Percentiles rank a stretch among this genome's conserved stretches.
Conservation (phyloP, 2,113 vertebrate species). For the Pleuronectes platessa region DNA sequence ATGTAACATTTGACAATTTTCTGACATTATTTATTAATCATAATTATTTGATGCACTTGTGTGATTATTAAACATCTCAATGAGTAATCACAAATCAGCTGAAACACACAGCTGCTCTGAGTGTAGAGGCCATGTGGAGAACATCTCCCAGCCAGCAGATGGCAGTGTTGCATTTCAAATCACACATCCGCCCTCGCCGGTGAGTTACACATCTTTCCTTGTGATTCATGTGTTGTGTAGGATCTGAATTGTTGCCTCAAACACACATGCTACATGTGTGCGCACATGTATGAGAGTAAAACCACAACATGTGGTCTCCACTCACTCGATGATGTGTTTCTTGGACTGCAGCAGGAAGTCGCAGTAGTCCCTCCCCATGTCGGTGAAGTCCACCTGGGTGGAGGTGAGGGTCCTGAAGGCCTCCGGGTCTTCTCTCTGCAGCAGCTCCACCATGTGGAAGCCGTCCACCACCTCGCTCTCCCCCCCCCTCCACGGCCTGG, state of each 20-base stretch:
- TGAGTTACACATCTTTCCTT: not conserved
- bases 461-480: conserved; percentile 92
- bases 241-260: not conserved
- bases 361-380: conserved; percentile 92
- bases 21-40: too few species aligned
- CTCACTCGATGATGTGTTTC: conserved; percentile 93
- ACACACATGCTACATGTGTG: not conserved
- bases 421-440: conserved; percentile 86
- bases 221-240: not conserved
- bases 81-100: not conserved
- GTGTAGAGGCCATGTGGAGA: not conserved
- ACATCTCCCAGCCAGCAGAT: conserved; percentile 67
- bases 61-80: not conserved
- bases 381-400: conserved; percentile 87
- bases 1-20: too few species aligned
- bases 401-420: conserved; percentile 88
- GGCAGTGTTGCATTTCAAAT: conserved; percentile 66
- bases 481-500: conserved; percentile 88
- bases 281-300: not conserved
- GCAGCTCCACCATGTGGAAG: conserved; percentile 85
- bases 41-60: too few species aligned
- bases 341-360: conserved; percentile 93
- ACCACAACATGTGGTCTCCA: not conserved
- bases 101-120: not conserved
- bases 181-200: not conserved